Base-by-base conservation (phyloP, 2,797 vertebrate species). In the Eleutherodactylus coqui region DNA sequence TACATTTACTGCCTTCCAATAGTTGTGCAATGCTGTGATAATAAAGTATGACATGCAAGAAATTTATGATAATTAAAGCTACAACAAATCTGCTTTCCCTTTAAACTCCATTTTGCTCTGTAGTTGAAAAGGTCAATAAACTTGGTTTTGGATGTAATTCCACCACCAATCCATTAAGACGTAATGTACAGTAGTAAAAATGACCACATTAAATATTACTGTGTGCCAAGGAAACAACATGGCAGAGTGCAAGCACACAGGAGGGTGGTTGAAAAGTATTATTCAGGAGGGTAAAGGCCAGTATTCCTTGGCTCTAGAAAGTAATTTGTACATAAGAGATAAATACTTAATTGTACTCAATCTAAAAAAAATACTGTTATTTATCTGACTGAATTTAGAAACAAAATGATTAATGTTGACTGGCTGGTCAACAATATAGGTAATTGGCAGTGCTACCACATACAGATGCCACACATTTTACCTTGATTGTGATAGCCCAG, bases 1-100 rank as follows among this genome's bases (percentile, higher is more conserved):
- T 60, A 75, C 69, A 45, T 55, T 83, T 73, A 75, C 36, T 70
- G 36, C 24, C 7, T 72, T 27, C 43, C 72, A 72, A 82, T 41
- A 72, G 27, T 41, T 19, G 9, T 82, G 7, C 34, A 72, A 27
- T 53, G 21, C 51, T 34, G 6, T 70, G 13, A 53, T 70, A 69
- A 70, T 38, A 36, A 14, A 49, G 47, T 16, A 27, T 81, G 41
- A 67, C 60, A 49, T 67, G 29, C 36, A 49, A 67, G 21, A 32
- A 29, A 47, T 47, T 80, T 45, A n/a, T 14, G 53, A 36, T 38
- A 53, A 38, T 51, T 47, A 69, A n/a, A 14, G 2, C 17, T 14
- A 0, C 38, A 14, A 53, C 45, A 70, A n/a, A 81, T 81, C 7
- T 49, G 29, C 36, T 2, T 21, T n/a, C 43, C n/a, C 27, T 45